Evolutionary conservation across 2,888 invertebrate genomes (phyloP).

Genomic region (Ormyrus pomaceus): DNA sequence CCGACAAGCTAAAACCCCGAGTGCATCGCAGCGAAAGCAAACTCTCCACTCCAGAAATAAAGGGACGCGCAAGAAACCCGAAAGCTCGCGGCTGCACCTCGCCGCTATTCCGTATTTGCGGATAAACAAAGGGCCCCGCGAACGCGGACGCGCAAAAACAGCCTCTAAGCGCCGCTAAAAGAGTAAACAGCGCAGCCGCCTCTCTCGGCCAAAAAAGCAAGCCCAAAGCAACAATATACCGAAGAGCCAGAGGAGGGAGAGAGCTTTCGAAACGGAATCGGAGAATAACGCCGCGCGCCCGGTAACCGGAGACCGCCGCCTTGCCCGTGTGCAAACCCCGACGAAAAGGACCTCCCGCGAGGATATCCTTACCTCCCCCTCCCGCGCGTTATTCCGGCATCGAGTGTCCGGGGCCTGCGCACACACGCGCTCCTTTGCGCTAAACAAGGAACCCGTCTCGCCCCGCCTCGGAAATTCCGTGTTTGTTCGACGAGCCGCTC

Average conservation of each 20-base stretch:
- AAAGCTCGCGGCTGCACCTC: background rate
- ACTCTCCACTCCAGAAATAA: background rate
- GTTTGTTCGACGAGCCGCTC: constrained; percentile 36
- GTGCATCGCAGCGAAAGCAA: constrained; percentile 36
- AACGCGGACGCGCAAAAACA: constrained; percentile 39
- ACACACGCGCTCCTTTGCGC: background rate
- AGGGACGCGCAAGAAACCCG: background rate
- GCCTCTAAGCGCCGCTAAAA: constrained; percentile 53
- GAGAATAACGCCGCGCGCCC: constrained; percentile 40
- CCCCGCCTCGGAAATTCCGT: constrained; percentile 37
- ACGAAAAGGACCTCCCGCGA: constrained; percentile 54
- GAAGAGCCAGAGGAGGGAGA: constrained; percentile 7
- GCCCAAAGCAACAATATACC: background rate
- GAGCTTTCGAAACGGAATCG: constrained; percentile 26
- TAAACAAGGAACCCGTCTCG: constrained; percentile 28
- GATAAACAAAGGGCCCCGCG: constrained; percentile 49
- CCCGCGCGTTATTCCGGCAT: constrained; percentile 57
- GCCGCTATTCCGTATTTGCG: constrained; percentile 53
- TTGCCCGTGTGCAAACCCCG: constrained; percentile 34
- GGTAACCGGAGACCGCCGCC: constrained; percentile 59
- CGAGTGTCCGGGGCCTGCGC: constrained; percentile 52
- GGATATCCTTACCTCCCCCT: constrained; percentile 57
- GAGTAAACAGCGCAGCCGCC: constrained; percentile 50
- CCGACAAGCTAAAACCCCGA: constrained; percentile 28
- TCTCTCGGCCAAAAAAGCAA: background rate